Conservation (phyloP, 2,113 vertebrate species). For the Tenebrosternarchus preto region DNA sequence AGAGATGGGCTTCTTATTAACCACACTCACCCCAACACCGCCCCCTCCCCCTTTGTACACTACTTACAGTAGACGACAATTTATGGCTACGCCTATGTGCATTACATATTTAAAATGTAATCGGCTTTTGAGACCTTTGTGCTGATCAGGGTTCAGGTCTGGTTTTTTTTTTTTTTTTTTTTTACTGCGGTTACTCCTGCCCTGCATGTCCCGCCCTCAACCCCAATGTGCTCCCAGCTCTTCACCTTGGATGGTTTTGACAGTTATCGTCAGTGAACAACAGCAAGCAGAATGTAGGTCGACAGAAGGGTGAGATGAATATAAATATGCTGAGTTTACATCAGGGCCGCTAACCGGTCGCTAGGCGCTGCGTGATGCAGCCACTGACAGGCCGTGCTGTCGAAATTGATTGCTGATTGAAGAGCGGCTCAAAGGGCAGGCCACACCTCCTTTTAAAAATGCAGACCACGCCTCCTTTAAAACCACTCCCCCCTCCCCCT, state of each 20-base stretch:
- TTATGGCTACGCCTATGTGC: too few relatives aligned
- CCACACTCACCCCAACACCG: neutral
- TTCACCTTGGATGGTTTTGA: constrained; percentile 41
- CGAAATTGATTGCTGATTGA: constrained; percentile 36
- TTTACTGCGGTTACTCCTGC: neutral
- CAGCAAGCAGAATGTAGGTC: constrained; percentile 35
- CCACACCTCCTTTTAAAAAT: neutral
- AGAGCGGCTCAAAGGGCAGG: constrained; percentile 22
- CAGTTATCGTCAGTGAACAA: constrained; percentile 39
- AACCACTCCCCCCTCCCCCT: constrained; percentile 12
- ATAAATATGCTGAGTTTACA: constrained; percentile 52
- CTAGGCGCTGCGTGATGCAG: constrained; percentile 37
- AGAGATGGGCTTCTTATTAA: neutral
- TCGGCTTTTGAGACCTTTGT: too few relatives aligned
- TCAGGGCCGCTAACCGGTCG: constrained; percentile 46
- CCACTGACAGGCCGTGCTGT: constrained; percentile 42
- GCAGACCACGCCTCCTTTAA: constrained; percentile 23
- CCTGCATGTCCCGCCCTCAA: neutral
- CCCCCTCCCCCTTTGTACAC: too few relatives aligned
- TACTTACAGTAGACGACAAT: too few relatives aligned
- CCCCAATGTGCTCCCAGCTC: neutral
- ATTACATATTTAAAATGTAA: too few relatives aligned
- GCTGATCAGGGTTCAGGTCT: neutral
- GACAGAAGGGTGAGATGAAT: constrained; percentile 38
- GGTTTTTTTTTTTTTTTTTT: neutral